phyloP scores from a whole-genome alignment of 2,113 vertebrate species.

The Pavo muticus region DNA sequence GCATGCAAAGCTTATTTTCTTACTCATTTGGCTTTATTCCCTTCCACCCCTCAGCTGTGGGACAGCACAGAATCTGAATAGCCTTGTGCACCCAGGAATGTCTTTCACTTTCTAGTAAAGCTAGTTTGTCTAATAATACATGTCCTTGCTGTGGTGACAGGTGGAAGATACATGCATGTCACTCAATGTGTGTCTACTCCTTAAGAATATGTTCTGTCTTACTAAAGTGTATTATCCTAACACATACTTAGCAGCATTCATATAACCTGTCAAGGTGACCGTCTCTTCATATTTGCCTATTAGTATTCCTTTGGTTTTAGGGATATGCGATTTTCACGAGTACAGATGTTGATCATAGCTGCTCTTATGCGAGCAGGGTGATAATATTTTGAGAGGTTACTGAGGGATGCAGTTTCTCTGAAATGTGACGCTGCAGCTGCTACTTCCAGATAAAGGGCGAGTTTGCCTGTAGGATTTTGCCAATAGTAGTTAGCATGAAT shows the following conservation, averaged over 20 bases:
- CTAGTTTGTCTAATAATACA: neutral
- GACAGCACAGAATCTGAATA: neutral
- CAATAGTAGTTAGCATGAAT: neutral
- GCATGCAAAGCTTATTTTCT: neutral
- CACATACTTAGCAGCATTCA: neutral
- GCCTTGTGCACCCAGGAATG: neutral
- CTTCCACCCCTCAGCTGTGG: neutral
- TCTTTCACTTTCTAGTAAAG: neutral
- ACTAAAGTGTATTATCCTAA: neutral
- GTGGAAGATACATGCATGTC: neutral
- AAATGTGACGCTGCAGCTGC: constrained; percentile 13
- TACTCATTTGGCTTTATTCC: neutral
- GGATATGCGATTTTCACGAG: neutral
- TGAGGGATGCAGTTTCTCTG: neutral
- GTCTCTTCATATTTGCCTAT: neutral
- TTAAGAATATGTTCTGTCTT: neutral
- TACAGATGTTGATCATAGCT: neutral
- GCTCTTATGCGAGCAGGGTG: neutral
- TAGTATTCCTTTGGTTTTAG: neutral
- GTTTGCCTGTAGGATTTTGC: constrained; percentile 1
- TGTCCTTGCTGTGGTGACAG: neutral
- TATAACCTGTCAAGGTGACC: neutral
- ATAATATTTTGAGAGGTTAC: constrained; percentile 7
- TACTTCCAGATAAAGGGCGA: constrained; percentile 19
- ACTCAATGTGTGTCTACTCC: neutral